These are phyloP conservation scores for Bembecia ichneumoniformis DNA, from an alignment of 2,888 invertebrate genomes.

Conservation along the genomic window DNA sequence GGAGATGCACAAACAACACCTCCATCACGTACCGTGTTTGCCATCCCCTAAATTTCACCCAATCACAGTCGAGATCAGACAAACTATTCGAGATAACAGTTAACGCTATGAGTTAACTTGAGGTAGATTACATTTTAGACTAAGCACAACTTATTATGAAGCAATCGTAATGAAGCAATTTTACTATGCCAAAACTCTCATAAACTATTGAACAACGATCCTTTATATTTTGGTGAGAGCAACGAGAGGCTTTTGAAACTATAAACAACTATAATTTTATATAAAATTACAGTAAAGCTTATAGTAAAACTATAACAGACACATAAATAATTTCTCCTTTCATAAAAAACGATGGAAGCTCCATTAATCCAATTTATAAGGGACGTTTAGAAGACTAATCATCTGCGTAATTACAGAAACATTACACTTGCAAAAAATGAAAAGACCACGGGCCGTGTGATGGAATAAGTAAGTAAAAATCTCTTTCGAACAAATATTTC, in stretches of 20 bases:
- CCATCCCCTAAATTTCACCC: conserved; percentile 46
- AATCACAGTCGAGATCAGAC: conserved; percentile 34
- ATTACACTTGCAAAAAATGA: background rate
- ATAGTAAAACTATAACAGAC: too few species aligned
- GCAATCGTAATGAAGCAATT: conserved; percentile 10
- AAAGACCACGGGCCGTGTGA: conserved; percentile 3
- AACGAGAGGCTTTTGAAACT: too few species aligned
- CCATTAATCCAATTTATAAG: conserved; percentile 59
- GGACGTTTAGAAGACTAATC: conserved; percentile 1
- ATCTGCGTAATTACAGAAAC: background rate
- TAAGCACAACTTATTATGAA: conserved; percentile 12
- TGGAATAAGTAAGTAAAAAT: conserved; percentile 6
- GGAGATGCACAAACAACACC: conserved; percentile 39
- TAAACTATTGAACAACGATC: conserved; percentile 12
- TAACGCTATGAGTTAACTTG: background rate
- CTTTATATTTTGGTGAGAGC: background rate
- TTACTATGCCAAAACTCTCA: conserved; percentile 10
- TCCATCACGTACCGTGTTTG: conserved; percentile 38
- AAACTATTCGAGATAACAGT: conserved; percentile 5
- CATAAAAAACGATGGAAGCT: conserved; percentile 49
- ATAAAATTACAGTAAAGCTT: too few species aligned
- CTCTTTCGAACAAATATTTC: conserved; percentile 11
- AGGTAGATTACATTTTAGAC: background rate
- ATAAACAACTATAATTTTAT: too few species aligned
- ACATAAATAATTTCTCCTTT: conserved; percentile 20